Evolutionary conservation across 2,888 invertebrate species (phyloP).

Genomic region (Yponomeuta plumbellus): DNA sequence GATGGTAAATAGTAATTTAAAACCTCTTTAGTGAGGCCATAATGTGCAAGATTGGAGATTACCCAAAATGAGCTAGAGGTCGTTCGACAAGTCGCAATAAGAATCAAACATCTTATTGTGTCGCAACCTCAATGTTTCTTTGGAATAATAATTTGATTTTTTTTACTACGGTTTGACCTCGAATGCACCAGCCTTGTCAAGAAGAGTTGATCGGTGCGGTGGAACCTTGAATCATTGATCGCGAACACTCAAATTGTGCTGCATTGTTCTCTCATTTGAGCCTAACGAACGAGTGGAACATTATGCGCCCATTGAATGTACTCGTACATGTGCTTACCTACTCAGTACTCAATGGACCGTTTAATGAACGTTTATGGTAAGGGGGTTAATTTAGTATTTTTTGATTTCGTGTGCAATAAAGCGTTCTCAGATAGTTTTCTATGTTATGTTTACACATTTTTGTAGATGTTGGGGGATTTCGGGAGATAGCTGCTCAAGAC

Average conservation of each 20-base stretch:
- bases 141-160: conserved; percentile 38
- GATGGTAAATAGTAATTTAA: conserved; percentile 8
- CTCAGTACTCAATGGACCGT: not conserved
- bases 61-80: conserved; percentile 22
- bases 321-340: not conserved
- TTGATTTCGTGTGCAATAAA: no score
- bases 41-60: conserved; percentile 17
- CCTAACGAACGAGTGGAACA: not conserved
- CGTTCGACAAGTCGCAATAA: conserved; percentile 21
- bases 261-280: conserved; percentile 42
- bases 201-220: conserved; percentile 42
- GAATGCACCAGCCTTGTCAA: conserved; percentile 52
- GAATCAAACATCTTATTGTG: conserved; percentile 23
- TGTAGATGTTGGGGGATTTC: no score
- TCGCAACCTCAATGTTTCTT: conserved; percentile 26
- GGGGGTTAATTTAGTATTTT: not conserved
- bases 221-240: conserved; percentile 59
- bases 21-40: conserved; percentile 4
- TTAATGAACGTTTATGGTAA: not conserved
- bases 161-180: conserved; percentile 31
- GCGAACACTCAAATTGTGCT: conserved; percentile 53
- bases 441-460: no score
- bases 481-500: no score
- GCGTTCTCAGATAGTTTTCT: no score
- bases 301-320: not conserved